Evolutionary conservation across 2,888 invertebrate species (phyloP), one percentile per base, ranked within the genome.

Genomic region (Drosophila quasianomalipes): DNA sequence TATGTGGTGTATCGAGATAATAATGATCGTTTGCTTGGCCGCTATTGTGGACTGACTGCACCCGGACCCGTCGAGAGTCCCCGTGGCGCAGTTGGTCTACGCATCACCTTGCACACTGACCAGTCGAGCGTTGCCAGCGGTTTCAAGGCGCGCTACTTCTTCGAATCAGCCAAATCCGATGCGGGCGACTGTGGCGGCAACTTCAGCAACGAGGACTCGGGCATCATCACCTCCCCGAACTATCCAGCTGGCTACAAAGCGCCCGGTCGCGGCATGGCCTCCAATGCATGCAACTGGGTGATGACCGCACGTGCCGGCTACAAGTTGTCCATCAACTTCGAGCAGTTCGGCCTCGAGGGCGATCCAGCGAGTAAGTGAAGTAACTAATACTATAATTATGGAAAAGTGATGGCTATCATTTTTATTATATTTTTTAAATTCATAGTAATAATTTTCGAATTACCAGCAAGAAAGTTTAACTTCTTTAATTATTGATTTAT

Each of bases 11-110:
- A 97, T 90, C 95, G 96, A 81, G 97, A 97, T 93, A 96, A 96
- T 74, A 96, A 96, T 76, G 97, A 97, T 92, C 96, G 96, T 90
- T 95, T 98, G 91, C 96, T 98, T 79, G 98, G 98, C 59, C 96
- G 98, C 79, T 99, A 98, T 95, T 99, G 99, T 94, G 96, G 97
- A 76, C 95, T 95, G 90, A 97, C 97, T 76, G 96, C 98, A 63
- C 99, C 99, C 16, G 99, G 99, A 54, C 99, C 99, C 53, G 96
- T 98, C 87, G 97, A 98, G 94, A 98, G 98, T 64, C 97, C 97
- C 89, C 96, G 96, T 76, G 98, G 98, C 30, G 97, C 98, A 51
- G 95, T 96, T 75, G 97, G 97, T 47, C 95, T 99, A 82, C 97
- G 97, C 92, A 96, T 99, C 70, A 95, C 98, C 66, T 95, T 99